These are phyloP conservation scores for Eriosoma lanigerum DNA, from an alignment of 1,140 invertebrate species.

Conservation along the genomic window DNA sequence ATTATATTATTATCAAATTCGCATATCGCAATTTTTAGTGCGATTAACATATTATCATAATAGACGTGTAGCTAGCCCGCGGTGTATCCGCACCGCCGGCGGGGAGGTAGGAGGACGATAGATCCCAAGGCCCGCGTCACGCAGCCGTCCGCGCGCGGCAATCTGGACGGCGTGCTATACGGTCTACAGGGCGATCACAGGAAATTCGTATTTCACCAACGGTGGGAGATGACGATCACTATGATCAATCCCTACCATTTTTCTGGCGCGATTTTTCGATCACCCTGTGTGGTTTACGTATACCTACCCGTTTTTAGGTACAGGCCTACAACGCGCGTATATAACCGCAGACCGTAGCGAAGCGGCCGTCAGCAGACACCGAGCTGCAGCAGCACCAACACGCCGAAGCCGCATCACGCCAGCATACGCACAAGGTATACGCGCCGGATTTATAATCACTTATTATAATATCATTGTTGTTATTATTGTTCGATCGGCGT, in stretches of 20 bases:
- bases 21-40: too few relatives aligned
- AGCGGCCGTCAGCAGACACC: slow-evolving; percentile 11
- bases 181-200: too few relatives aligned
- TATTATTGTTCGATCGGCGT: not conserved
- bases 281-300: not conserved
- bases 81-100: not conserved
- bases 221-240: not conserved
- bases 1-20: too few relatives aligned
- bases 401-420: not conserved
- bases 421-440: too few relatives aligned
- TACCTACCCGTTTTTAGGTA: too few relatives aligned
- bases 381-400: not conserved
- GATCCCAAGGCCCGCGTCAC: slow-evolving; percentile 9
- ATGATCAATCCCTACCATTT: too few relatives aligned
- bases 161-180: not conserved
- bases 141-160: not conserved
- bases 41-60: too few relatives aligned
- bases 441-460: slow-evolving; percentile 4
- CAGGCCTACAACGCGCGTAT: not conserved
- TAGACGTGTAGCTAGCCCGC: too few relatives aligned
- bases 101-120: not conserved
- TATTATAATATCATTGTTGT: not conserved
- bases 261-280: too few relatives aligned
- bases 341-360: slow-evolving; percentile 15
- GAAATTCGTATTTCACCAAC: too few relatives aligned